Evolutionary conservation across 2,888 invertebrate species (phyloP), one percentile per base, ranked within the genome.

Genomic region (Sarcophaga caerulescens): DNA sequence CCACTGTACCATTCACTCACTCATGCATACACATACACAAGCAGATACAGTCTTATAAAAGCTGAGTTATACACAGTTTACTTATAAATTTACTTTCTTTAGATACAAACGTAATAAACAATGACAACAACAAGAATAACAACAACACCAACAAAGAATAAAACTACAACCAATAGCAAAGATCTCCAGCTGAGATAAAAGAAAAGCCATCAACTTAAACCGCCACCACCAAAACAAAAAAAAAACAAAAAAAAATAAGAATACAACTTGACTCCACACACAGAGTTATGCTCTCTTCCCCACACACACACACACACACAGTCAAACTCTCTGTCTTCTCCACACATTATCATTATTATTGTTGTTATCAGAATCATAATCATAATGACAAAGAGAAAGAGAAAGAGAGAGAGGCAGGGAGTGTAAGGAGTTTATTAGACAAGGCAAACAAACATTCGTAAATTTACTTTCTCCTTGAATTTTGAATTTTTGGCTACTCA

Each of bases 131-230:
- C 35, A 87, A 88, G 0, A 21, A 74, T n/a, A 47, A 25, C 23
- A 23, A 35, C 57, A 66, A 84, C 73, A 76, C 76, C 47, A 87
- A 88, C 4, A 35, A 35, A 35, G 1, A 35, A 35, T 35, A 35
- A 35, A 10, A 35, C 10, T 35, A 65, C 87, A 87, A 80, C 89
- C 90, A 90, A 90, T 90, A 87, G 89, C 89, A 90, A 88, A 90
- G 90, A 90, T 90, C 89, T 88, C 87, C 85, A 82, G 85, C 89
- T 85, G 88, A 78, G 90, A 90, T 90, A 90, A 90, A 87, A 88
- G 83, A 74, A 85, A 87, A 75, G 78, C 77, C 78, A 78, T 86
- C 73, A 70, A 84, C 60, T 80, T 63, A 82, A 84, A 86, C 85
- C 86, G 84, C 81, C 83, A 87, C 81, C 83, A 87, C 85, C 81